Evolutionary conservation across 2,113 vertebrate species (phyloP).

Genomic region (Tinamus guttatus): DNA sequence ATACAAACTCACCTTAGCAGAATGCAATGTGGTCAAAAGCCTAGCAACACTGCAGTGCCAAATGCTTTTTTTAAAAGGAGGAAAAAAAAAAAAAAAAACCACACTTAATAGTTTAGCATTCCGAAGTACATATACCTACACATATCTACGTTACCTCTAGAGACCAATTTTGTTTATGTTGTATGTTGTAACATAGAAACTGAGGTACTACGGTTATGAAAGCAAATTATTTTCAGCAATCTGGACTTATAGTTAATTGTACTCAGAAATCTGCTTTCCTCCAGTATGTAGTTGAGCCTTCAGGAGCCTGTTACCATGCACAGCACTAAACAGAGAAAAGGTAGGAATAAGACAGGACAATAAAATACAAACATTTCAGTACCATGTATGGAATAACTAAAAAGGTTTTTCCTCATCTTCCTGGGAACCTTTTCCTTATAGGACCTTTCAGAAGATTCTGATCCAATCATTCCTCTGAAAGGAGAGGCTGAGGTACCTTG

Average conservation of each 20-base stretch:
- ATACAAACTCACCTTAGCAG: accelerated
- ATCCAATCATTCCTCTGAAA: neutral
- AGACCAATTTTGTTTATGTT: accelerated
- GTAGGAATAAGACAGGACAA: neutral
- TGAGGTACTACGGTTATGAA: too few relatives aligned
- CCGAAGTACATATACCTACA: neutral
- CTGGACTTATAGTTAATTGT: neutral
- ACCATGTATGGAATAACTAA: neutral
- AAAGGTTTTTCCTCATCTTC: neutral
- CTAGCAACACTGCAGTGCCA: neutral
- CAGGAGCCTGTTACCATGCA: accelerated
- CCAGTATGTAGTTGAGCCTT: accelerated
- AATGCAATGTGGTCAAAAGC: neutral
- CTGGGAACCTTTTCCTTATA: neutral
- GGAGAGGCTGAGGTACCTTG: accelerated
- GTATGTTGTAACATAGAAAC: neutral
- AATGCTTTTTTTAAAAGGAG: neutral
- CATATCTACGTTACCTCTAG: neutral
- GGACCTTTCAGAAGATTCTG: neutral
- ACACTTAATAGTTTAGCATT: neutral
- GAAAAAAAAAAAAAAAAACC: too few relatives aligned
- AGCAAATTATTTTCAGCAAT: neutral
- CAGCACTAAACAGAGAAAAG: neutral
- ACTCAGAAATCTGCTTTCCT: neutral
- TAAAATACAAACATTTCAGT: neutral